These are phyloP conservation scores for Meiosimyza platycephala DNA, from an alignment of 2,888 invertebrate genomes.

Conservation along the genomic window DNA sequence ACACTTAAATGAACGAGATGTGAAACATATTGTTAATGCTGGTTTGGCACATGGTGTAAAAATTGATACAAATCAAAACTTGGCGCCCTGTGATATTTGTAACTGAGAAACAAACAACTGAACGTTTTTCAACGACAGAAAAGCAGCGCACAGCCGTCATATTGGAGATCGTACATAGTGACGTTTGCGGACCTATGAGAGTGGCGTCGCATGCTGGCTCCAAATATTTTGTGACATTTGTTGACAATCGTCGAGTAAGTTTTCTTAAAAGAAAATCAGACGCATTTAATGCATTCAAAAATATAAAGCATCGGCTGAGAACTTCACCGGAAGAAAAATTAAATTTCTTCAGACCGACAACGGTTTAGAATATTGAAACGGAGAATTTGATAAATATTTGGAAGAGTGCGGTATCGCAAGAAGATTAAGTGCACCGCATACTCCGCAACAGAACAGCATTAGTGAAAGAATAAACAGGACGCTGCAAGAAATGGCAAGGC, in stretches of 20 bases:
- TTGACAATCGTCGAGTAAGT: constrained; percentile 41
- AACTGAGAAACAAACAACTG: neutral
- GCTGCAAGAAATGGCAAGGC: constrained; percentile 45
- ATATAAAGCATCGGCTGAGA: constrained; percentile 36
- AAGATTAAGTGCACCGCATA: constrained; percentile 41
- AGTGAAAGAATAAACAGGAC: constrained; percentile 47
- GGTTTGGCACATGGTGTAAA: neutral
- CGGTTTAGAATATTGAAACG: constrained; percentile 43
- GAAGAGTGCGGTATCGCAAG: constrained; percentile 42
- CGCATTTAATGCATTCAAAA: constrained; percentile 30
- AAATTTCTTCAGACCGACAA: constrained; percentile 43
- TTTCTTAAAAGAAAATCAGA: constrained; percentile 38
- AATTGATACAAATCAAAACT: neutral
- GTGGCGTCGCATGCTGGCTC: neutral
- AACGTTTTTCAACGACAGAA: too few species aligned
- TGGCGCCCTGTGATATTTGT: constrained; percentile 31
- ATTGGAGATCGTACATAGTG: too few species aligned
- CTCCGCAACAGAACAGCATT: constrained; percentile 47
- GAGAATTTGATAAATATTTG: constrained; percentile 41
- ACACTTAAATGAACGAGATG: neutral
- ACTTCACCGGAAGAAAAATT: constrained; percentile 36
- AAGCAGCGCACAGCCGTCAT: too few species aligned
- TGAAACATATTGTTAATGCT: neutral
- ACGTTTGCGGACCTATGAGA: too few species aligned
- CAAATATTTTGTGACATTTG: constrained; percentile 31